These are phyloP conservation scores for Chionodraco myersi DNA, from an alignment of 2,113 vertebrate species.

Conservation along the genomic window DNA sequence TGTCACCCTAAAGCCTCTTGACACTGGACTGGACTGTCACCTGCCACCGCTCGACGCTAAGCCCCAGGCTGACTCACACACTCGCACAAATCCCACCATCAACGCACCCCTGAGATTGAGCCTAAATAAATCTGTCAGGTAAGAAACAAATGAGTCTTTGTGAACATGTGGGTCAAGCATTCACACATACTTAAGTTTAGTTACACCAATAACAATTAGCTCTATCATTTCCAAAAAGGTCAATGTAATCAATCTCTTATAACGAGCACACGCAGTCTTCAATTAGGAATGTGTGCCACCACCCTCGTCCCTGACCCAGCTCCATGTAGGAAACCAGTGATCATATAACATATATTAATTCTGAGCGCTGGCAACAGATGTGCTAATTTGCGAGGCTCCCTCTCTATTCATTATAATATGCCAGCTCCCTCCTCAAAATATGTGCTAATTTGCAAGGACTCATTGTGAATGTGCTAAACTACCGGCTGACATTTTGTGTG, in stretches of 20 bases:
- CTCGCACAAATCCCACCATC: slow-evolving; percentile 50
- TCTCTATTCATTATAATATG: slow-evolving; percentile 72
- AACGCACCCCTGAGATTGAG: slow-evolving; percentile 56
- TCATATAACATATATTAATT: slow-evolving; percentile 75
- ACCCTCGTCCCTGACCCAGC: slow-evolving; percentile 41
- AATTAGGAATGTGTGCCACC: slow-evolving; percentile 53
- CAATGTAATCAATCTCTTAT: slow-evolving; percentile 63
- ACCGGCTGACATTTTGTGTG: slow-evolving; percentile 78
- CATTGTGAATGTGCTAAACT: slow-evolving; percentile 76
- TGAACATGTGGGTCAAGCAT: slow-evolving; percentile 41
- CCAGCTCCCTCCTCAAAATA: slow-evolving; percentile 77
- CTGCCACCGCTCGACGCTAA: slow-evolving; percentile 70
- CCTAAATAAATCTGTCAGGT: slow-evolving; percentile 67
- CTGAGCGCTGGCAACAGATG: slow-evolving; percentile 73
- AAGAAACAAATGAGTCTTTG: slow-evolving; percentile 55
- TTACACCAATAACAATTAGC: slow-evolving; percentile 59
- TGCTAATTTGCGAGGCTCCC: slow-evolving; percentile 75
- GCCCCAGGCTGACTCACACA: slow-evolving; percentile 70
- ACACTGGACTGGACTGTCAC: slow-evolving; percentile 71
- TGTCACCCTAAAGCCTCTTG: slow-evolving; percentile 71
- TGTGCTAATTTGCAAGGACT: slow-evolving; percentile 79
- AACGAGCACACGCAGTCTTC: slow-evolving; percentile 51
- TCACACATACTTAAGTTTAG: slow-evolving; percentile 34
- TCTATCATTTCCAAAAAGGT: slow-evolving; percentile 46
- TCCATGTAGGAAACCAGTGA: slow-evolving; percentile 65